Conservation (phyloP, 1,140 invertebrate genomes). For the Cydia strobilella region DNA sequence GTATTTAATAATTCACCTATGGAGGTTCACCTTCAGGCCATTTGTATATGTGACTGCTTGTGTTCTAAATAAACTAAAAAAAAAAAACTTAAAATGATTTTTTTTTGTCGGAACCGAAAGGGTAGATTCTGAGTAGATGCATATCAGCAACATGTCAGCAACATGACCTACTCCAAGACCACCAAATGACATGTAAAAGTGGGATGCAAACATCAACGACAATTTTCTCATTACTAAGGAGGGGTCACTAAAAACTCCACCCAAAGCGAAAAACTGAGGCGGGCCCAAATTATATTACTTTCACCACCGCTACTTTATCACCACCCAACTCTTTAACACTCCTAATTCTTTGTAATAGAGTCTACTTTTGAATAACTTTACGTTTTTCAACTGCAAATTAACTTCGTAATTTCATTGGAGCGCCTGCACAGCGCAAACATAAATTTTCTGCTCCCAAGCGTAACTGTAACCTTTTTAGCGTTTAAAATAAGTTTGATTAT, state of each 20-base stretch:
- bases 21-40: too few relatives aligned
- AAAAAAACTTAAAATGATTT: too few relatives aligned
- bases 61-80: too few relatives aligned
- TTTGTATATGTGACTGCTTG: too few relatives aligned
- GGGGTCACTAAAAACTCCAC: constrained; percentile 23
- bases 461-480: not conserved
- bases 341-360: not conserved
- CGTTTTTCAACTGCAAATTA: not conserved
- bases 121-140: too few relatives aligned
- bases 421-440: not conserved
- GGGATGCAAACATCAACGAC: not conserved
- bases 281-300: constrained; percentile 21
- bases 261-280: constrained; percentile 18
- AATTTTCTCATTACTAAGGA: constrained; percentile 24
- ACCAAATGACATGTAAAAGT: not conserved
- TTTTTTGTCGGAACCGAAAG: too few relatives aligned
- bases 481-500: constrained; percentile 31
- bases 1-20: too few relatives aligned
- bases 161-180: too few relatives aligned
- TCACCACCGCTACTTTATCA: not conserved
- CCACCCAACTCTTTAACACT: not conserved
- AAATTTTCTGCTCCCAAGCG: not conserved
- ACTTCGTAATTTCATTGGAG: constrained; percentile 9
- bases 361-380: not conserved
- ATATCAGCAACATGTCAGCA: too few relatives aligned